A percentile compares a stretch with the other conserved stretches of the same genome.
Evolutionary conservation across 1,140 invertebrate species (phyloP).

Genomic region (Hermetia illucens): DNA sequence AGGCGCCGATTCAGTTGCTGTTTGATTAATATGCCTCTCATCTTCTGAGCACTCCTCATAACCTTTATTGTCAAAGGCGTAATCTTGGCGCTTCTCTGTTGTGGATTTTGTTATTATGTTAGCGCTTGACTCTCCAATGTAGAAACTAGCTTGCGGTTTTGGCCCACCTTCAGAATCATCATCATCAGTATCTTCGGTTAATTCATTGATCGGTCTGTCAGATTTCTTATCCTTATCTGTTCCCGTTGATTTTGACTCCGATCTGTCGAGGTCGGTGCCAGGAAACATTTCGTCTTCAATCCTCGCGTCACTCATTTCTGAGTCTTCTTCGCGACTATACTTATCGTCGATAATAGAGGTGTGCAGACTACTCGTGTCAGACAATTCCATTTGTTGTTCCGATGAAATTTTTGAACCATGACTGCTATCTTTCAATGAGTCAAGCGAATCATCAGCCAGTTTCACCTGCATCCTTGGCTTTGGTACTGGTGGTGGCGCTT

Average conservation of each 20-base stretch:
- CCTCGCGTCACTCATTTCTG: neutral
- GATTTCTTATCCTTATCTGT: conserved; percentile 18
- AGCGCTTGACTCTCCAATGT: conserved; percentile 27
- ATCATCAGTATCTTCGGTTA: conserved; percentile 21
- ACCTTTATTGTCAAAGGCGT: conserved; percentile 3
- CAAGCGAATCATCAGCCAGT: conserved; percentile 1
- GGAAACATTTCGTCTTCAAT: conserved; percentile 7
- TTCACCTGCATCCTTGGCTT: conserved; percentile 20
- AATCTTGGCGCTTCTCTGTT: conserved; percentile 7
- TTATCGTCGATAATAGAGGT: neutral
- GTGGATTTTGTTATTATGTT: conserved; percentile 26
- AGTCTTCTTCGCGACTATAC: neutral
- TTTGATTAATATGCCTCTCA: conserved; percentile 7
- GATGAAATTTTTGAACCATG: conserved; percentile 3
- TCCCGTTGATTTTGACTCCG: conserved; percentile 8
- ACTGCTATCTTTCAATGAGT: neutral
- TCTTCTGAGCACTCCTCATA: conserved; percentile 13
- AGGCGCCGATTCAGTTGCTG: neutral
- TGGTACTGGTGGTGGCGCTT: conserved; percentile 14
- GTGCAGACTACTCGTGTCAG: conserved; percentile 5
- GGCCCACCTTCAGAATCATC: conserved; percentile 14
- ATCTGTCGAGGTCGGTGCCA: neutral
- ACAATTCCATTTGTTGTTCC: conserved; percentile 5
- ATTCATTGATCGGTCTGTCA: conserved; percentile 24
- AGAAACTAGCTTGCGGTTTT: conserved; percentile 24